These are phyloP conservation scores for Listrodromus nycthemerus DNA, from an alignment of 2,888 invertebrate species.

Conservation along the genomic window DNA sequence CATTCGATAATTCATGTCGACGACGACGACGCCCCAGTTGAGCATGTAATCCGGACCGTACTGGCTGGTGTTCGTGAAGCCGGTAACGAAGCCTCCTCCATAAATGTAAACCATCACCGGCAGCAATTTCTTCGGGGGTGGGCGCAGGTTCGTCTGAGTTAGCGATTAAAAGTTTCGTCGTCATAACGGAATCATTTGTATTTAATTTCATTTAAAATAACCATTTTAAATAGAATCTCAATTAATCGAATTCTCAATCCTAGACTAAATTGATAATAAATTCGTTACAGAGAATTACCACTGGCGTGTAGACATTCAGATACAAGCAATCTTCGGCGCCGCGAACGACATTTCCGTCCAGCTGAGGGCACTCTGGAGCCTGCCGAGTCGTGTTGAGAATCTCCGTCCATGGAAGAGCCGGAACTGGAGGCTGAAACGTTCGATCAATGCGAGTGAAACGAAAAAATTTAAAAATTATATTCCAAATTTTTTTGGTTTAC, in stretches of 20 bases:
- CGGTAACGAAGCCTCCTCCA: constrained; percentile 66
- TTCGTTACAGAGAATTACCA: constrained; percentile 47
- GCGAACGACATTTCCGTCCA: constrained; percentile 13
- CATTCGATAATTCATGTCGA: constrained; percentile 73
- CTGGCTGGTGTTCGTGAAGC: not conserved
- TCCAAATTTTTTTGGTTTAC: constrained; percentile 55
- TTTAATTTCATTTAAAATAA: too few relatives aligned
- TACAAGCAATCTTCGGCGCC: constrained; percentile 76
- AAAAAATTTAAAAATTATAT: too few relatives aligned
- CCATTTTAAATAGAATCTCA: too few relatives aligned
- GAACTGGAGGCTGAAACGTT: constrained; percentile 57
- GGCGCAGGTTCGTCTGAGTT: not conserved
- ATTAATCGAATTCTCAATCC: too few relatives aligned
- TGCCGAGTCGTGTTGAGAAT: constrained; percentile 63
- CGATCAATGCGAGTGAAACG: too few relatives aligned
- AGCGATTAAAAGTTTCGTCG: not conserved
- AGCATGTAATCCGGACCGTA: constrained; percentile 71
- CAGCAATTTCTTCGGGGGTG: not conserved
- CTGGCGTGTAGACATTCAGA: constrained; percentile 74
- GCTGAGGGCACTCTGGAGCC: constrained; percentile 70
- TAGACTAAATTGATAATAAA: too few relatives aligned
- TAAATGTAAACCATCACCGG: constrained; percentile 74
- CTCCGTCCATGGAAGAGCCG: constrained; percentile 70
- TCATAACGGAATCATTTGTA: too few relatives aligned
- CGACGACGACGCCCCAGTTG: constrained; percentile 71